Evolutionary conservation across 2,113 vertebrate genomes (phyloP).

Genomic region (Jacana jacana): DNA sequence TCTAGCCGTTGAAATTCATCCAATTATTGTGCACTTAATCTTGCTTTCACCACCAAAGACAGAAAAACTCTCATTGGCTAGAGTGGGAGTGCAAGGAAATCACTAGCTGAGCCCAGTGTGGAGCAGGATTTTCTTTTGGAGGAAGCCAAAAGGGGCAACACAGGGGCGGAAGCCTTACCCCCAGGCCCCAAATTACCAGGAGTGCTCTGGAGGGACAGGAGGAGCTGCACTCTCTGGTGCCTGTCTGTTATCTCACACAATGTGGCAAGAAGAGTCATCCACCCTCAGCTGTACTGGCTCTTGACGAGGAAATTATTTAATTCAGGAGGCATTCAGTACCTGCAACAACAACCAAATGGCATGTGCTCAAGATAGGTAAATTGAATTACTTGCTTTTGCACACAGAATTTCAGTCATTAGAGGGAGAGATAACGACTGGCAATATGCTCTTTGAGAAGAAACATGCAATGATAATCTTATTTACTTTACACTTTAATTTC

Average conservation of each 20-base stretch:
- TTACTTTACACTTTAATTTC: constrained; percentile 65
- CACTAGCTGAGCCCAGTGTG: neutral
- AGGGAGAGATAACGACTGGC: constrained; percentile 40
- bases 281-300: neutral
- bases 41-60: neutral
- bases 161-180: neutral
- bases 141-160: neutral
- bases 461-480: constrained; percentile 38
- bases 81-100: neutral
- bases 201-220: neutral
- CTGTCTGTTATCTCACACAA: neutral
- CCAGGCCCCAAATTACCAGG: neutral
- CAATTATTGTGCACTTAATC: neutral
- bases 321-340: neutral
- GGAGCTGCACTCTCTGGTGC: neutral
- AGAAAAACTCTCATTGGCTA: neutral
- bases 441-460: constrained; percentile 56
- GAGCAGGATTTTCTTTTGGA: neutral
- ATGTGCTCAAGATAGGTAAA: constrained; percentile 22
- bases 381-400: constrained; percentile 30
- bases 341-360: constrained; percentile 4
- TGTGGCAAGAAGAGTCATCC: neutral
- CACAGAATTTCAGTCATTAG: constrained; percentile 37
- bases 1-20: neutral
- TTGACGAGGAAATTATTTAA: neutral